Base-by-base conservation (phyloP, 2,797 vertebrate species). In the Pelochelys cantorii region DNA sequence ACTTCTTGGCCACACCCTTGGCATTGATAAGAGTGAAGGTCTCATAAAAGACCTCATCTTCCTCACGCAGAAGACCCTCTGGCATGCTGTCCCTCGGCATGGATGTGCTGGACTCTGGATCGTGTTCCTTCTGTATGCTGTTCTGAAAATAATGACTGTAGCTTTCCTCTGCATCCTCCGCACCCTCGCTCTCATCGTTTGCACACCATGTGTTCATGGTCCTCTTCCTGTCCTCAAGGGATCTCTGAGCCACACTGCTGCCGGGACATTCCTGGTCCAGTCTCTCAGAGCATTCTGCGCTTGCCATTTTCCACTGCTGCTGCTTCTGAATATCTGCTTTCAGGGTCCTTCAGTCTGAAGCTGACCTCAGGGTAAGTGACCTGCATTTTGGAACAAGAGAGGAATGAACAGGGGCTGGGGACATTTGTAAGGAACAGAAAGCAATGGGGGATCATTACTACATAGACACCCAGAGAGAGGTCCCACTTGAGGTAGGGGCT, bases 391-490 rank as follows among this genome's bases (percentile, higher is more conserved):
- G 20, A 91, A 55, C 29, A 85, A n/a, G 25, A 86, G 7, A 3
- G 60, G 17, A 74, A 77, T 77, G 74, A 29, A 77, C 25, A 27
- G 74, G 6, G 60, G 48, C 3, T 0, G 0, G 25, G 42, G 25
- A 77, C 14, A 27, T 52, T 27, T 77, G 12, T 4, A 74, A 88
- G 74, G 34, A 81, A 17, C 31, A 60, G 78, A 79, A 85, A 68
- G 37, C 22, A 90, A 34, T 54, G 20, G 27, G 62, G 65, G 25
- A 87, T 52, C 25, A 15, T 52, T 52, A 15, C 14, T 77, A 77
- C 42, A 52, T 13, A 52, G 74, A 48, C 74, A 77, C 13, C 23
- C 74, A 77, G 27, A 29, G 25, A 12, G 42, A 48, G 42, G 42
- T 25, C 23, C 25, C 42, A 77, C 7, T 29, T 77, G 42, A 12